phyloP scores from a whole-genome alignment of 2,888 invertebrate species.

The Trichopoda pennipes region DNA sequence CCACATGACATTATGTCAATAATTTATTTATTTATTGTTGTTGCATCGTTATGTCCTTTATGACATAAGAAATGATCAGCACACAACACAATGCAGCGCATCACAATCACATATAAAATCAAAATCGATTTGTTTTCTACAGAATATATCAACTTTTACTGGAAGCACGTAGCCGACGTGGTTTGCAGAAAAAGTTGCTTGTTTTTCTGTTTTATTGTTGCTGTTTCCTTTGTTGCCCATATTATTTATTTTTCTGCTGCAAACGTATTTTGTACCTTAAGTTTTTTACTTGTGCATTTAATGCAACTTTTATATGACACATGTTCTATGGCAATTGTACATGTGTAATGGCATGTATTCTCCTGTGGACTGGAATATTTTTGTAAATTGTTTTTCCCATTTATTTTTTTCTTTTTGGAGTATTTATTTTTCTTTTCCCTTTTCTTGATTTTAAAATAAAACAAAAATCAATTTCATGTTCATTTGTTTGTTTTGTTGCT shows the following conservation, averaged over 20 bases:
- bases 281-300: conserved; percentile 27
- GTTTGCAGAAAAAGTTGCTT: conserved; percentile 6
- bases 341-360: conserved; percentile 77
- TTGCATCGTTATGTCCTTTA: conserved; percentile 55
- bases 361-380: conserved; percentile 71
- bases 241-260: conserved; percentile 11
- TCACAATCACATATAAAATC: conserved; percentile 57
- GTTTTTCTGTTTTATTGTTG: not conserved
- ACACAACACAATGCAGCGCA: conserved; percentile 4
- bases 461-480: conserved; percentile 25
- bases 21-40: conserved; percentile 71
- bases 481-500: conserved; percentile 53
- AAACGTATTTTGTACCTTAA: conserved; percentile 32
- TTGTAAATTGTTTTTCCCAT: conserved; percentile 36
- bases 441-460: conserved; percentile 12
- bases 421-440: not conserved
- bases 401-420: not conserved
- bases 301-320: conserved; percentile 72
- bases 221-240: not conserved
- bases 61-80: conserved; percentile 25
- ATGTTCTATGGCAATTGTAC: conserved; percentile 78
- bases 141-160: conserved; percentile 60
- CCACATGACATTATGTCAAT: conserved; percentile 70
- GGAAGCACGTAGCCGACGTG: conserved; percentile 64
- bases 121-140: conserved; percentile 66